Base-by-base conservation (phyloP, 2,113 vertebrate species). In the Panurus biarmicus region DNA sequence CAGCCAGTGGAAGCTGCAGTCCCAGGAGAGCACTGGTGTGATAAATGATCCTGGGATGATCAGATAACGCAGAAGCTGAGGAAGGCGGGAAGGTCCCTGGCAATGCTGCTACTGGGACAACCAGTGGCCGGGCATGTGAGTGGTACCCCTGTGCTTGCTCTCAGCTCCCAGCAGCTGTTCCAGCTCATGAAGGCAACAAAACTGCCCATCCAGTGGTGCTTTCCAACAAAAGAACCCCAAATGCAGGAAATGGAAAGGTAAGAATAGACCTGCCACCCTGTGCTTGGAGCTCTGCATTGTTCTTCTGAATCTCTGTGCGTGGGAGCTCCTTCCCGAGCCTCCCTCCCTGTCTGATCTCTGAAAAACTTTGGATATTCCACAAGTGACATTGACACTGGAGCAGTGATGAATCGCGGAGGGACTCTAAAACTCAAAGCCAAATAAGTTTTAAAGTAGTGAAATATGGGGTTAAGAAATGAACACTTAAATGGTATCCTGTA, bases 81-180 rank as follows among this genome's bases (percentile, higher is more conserved):
- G n/a, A n/a, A n/a, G n/a, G n/a, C n/a, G n/a, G n/a, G n/a, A n/a
- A n/a, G n/a, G n/a, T n/a, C n/a, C 5, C 8, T 14, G 20, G 12
- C 4, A 36, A 4, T 6, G 26, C 26, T 38, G 54, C 12, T 62
- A 19, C 25, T 75, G 56, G 17, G 11, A 74, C 5, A 33, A 18
- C 5, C 26, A 6, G 18, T 14, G 9, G 6, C 19, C 20, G 1
- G 36, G 42, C 7, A 71, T n/a, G 14, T 1, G 6, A 76, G n/a
- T 2, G 15, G 2, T 35, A 13, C 8, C 16, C 44, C 48, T 51
- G 57, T 0, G 2, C 17, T 36, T 35, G 42, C 21, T 60, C 21
- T 86, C 75, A 54, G 38, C 69, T 74, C 64, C 42, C 44, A 72
- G 31, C 33, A 79, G 67, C 35, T 47, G 10, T 8, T 29, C 25